Evolutionary conservation across 2,797 vertebrate genomes (phyloP).

Genomic region (Propithecus perrieri): DNA sequence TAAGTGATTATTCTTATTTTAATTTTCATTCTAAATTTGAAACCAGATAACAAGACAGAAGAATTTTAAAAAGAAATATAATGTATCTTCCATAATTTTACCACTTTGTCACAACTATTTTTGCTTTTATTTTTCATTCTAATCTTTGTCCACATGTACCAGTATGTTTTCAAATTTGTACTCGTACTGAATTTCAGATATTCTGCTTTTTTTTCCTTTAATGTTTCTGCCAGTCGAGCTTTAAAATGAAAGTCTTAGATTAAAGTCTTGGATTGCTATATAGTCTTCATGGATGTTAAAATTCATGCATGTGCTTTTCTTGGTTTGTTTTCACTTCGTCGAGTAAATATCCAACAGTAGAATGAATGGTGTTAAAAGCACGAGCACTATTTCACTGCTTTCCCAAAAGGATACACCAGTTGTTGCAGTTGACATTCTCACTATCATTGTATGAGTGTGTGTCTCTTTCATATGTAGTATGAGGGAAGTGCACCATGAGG

Average conservation of each 20-base stretch:
- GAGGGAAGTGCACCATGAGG: background rate
- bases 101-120: background rate
- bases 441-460: background rate
- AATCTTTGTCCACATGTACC: background rate
- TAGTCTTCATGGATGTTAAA: background rate
- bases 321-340: slow-evolving; percentile 12
- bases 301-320: background rate
- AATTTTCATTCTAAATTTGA: slow-evolving; percentile 8
- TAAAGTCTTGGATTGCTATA: background rate
- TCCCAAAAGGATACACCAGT: background rate
- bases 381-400: background rate
- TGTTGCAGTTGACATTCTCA: background rate
- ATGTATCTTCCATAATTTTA: no score
- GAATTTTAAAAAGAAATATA: background rate
- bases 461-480: background rate
- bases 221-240: background rate
- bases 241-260: background rate
- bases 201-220: background rate
- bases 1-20: background rate
- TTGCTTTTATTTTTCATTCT: background rate
- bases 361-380: background rate
- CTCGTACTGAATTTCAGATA: background rate
- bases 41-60: background rate
- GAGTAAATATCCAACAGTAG: background rate
- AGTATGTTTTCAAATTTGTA: background rate